Conservation (phyloP, 1,140 invertebrate species). For the Drosophila teissieri region DNA sequence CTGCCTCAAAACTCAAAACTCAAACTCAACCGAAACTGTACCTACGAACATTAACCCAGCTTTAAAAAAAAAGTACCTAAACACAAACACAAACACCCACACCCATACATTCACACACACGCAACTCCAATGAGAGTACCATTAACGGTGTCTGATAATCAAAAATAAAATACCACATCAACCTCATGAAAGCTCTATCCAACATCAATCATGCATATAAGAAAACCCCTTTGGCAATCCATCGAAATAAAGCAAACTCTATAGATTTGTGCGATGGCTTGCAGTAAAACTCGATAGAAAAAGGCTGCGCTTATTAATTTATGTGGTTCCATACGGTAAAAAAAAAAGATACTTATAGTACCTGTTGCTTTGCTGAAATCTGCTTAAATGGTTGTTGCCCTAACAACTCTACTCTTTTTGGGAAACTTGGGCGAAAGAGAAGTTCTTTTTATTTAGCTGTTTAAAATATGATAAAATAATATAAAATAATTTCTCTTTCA, state of each 20-base stretch:
- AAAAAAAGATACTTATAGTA: neutral
- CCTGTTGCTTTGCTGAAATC: constrained; percentile 1
- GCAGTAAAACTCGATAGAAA: constrained; percentile 6
- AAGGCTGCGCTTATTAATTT: constrained; percentile 55
- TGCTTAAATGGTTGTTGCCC: constrained; percentile 47
- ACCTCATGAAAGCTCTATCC: constrained; percentile 7
- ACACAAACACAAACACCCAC: constrained; percentile 13
- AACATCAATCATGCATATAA: constrained; percentile 24
- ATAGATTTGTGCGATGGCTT: constrained; percentile 28
- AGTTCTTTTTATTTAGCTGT: neutral
- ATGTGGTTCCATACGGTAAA: constrained; percentile 1
- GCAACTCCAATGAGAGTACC: constrained; percentile 17
- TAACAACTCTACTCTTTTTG: constrained; percentile 19
- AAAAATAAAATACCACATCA: constrained; percentile 5
- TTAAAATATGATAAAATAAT: too few relatives aligned
- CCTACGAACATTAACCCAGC: constrained; percentile 62
- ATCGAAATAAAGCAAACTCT: constrained; percentile 29
- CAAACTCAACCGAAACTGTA: constrained; percentile 46
- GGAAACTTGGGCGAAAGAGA: neutral
- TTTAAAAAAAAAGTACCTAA: constrained; percentile 47
- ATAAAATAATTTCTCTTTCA: constrained; percentile 5
- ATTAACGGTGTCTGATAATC: constrained; percentile 71
- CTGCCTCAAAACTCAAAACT: constrained; percentile 40
- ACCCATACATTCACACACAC: constrained; percentile 20
- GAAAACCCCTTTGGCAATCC: neutral